Evolutionary conservation across 30 jellyfish, hydroid and myxozoan species (phyloP).

Genomic region (Aurelia coerulea): DNA sequence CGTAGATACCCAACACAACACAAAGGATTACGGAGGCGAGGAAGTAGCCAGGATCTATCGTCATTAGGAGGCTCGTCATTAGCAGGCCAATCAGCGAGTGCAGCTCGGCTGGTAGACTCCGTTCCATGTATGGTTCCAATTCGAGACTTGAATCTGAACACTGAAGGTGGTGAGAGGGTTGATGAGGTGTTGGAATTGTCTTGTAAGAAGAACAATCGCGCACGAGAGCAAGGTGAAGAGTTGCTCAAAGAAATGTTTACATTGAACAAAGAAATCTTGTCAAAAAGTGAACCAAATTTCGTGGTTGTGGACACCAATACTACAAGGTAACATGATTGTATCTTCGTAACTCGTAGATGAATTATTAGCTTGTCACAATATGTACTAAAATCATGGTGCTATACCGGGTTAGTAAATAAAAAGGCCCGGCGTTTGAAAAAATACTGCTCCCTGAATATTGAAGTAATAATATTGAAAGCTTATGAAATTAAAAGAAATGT

Average conservation of each 20-base stretch:
- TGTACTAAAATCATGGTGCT: no score
- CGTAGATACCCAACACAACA: constrained; percentile 36
- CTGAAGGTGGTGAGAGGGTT: neutral
- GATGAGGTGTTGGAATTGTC: neutral
- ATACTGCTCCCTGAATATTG: no score
- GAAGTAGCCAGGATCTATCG: neutral
- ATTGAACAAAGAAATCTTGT: constrained; percentile 39
- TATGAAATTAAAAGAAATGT: no score
- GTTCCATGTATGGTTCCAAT: neutral
- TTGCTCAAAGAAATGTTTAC: constrained; percentile 52
- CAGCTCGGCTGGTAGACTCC: neutral
- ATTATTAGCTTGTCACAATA: no score
- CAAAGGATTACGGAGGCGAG: constrained; percentile 17
- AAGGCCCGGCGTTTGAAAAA: no score
- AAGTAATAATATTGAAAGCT: no score
- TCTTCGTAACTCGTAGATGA: no score
- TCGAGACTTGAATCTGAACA: neutral
- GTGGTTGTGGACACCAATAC: no score
- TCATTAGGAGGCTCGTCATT: no score
- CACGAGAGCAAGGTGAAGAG: constrained; percentile 48
- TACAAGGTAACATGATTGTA: no score
- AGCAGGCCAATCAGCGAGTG: constrained; percentile 4
- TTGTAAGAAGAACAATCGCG: neutral
- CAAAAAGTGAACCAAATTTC: neutral
- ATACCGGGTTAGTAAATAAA: no score